Conservation (phyloP, 2,888 invertebrate species). For the Blomia tropicalis region DNA sequence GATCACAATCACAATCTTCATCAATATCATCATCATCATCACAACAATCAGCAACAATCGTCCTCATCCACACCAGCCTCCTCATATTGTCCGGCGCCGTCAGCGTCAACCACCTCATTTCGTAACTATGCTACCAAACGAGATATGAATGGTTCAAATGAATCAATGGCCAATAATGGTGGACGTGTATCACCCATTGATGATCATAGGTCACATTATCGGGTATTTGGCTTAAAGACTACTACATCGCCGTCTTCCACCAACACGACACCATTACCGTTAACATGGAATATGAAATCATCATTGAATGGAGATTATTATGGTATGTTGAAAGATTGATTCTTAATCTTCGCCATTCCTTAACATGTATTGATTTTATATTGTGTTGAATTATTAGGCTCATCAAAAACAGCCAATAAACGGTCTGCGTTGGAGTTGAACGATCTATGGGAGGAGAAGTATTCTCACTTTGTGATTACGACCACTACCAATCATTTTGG, state of each 20-base stretch:
- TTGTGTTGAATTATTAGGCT: too few relatives aligned
- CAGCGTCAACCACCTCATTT: neutral
- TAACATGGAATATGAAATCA: neutral
- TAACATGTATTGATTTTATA: too few relatives aligned
- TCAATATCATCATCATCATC: neutral
- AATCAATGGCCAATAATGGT: neutral
- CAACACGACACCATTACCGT: neutral
- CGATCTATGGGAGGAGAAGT: conserved; percentile 14
- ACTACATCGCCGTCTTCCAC: neutral
- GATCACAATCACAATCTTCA: neutral
- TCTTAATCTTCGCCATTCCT: too few relatives aligned
- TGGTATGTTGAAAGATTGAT: neutral
- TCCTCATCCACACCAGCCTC: neutral
- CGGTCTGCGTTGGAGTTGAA: neutral
- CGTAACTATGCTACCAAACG: neutral
- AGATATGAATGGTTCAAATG: neutral
- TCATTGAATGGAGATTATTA: neutral
- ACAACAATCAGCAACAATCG: neutral
- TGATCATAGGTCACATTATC: neutral
- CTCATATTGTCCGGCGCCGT: neutral
- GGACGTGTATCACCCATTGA: neutral
- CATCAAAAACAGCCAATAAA: neutral
- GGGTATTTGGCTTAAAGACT: neutral
- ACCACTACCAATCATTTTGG: conserved; percentile 8
- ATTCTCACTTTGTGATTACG: neutral